Evolutionary conservation across 2,113 vertebrate genomes (phyloP).

Genomic region (Stercorarius parasiticus): DNA sequence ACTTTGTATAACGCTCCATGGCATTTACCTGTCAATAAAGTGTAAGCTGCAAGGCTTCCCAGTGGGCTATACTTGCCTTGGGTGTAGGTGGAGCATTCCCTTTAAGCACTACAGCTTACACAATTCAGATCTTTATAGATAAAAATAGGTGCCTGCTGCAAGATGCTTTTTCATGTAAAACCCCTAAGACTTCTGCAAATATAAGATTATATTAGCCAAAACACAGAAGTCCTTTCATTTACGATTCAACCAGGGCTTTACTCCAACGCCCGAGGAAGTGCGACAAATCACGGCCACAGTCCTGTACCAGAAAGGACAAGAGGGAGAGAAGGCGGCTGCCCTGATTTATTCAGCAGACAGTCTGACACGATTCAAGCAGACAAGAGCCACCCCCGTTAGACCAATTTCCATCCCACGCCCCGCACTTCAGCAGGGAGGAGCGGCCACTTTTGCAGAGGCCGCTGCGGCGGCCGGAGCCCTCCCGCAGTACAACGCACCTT

Average conservation of each 20-base stretch:
- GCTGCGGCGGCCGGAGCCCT: background rate
- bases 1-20: background rate
- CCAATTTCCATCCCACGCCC: background rate
- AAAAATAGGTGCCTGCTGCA: background rate
- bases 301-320: too few species aligned
- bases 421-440: background rate
- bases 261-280: background rate
- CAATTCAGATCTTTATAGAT: background rate
- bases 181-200: background rate
- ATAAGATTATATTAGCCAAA: background rate
- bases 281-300: background rate
- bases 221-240: background rate
- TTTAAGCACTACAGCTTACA: background rate
- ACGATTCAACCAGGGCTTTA: background rate
- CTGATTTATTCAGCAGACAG: background rate
- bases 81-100: background rate
- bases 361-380: background rate
- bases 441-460: background rate
- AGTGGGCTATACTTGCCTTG: background rate
- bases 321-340: background rate
- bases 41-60: background rate
- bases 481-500: constrained; percentile 74
- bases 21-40: background rate
- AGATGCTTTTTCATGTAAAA: background rate
- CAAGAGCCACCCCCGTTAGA: background rate